Evolutionary conservation across 2,113 vertebrate genomes (phyloP).

Genomic region (Lepus americanus): DNA sequence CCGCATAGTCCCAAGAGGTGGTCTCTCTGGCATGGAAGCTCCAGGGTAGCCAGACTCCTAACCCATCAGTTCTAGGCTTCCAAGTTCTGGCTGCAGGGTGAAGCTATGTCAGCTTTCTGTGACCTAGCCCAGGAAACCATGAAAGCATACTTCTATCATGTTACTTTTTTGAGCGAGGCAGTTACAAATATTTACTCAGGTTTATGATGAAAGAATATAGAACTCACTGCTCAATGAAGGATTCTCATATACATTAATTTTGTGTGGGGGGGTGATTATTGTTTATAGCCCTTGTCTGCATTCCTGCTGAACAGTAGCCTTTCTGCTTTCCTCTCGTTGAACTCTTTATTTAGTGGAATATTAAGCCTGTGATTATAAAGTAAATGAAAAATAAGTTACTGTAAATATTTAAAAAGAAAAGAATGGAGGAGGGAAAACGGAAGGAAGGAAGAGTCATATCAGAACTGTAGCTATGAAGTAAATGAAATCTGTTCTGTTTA

Average conservation of each 20-base stretch:
- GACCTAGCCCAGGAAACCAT: not conserved
- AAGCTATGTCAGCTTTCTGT: not conserved
- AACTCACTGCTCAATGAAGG: not conserved
- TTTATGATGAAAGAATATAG: constrained; percentile 1
- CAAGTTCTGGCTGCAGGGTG: not conserved
- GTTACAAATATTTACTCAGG: not conserved
- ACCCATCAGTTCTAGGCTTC: not conserved
- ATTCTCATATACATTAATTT: not conserved
- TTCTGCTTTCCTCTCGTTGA: too few relatives aligned
- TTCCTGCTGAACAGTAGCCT: too few relatives aligned
- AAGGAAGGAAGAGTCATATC: too few relatives aligned
- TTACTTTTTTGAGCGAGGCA: not conserved
- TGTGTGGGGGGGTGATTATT: too few relatives aligned
- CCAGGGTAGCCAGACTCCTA: not conserved
- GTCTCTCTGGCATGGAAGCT: not conserved
- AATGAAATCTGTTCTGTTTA: too few relatives aligned
- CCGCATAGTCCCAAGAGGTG: not conserved
- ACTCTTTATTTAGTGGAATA: too few relatives aligned
- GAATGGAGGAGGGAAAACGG: too few relatives aligned
- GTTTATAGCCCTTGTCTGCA: too few relatives aligned
- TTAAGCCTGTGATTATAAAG: too few relatives aligned
- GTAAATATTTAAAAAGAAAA: too few relatives aligned
- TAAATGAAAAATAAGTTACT: too few relatives aligned
- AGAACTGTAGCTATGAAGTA: too few relatives aligned
- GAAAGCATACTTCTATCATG: not conserved